These are phyloP conservation scores for Antitype chi DNA, from an alignment of 2,888 invertebrate species.

Conservation along the genomic window DNA sequence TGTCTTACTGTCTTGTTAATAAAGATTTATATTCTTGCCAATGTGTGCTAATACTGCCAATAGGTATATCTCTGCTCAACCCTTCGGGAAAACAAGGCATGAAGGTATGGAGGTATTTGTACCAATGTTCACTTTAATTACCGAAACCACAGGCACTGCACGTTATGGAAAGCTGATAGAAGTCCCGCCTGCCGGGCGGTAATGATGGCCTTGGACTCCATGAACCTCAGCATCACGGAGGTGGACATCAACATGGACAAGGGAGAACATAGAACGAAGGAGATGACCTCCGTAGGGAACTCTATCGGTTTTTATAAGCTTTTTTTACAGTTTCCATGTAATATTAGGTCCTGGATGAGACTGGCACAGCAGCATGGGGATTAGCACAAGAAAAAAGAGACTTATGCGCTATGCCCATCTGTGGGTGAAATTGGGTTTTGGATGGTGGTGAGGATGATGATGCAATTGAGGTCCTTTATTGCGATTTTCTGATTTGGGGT, in stretches of 20 bases:
- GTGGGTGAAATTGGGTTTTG: neutral
- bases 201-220: constrained; percentile 83
- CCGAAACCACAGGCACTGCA: constrained; percentile 73
- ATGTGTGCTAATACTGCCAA: neutral
- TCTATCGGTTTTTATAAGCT: neutral
- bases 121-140: neutral
- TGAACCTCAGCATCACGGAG: constrained; percentile 81
- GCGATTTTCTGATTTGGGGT: neutral
- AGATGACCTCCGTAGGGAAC: constrained; percentile 71
- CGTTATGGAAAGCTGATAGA: constrained; percentile 82
- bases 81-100: too few species aligned
- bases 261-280: constrained; percentile 76
- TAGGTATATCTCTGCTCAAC: too few species aligned
- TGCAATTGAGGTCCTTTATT: neutral
- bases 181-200: constrained; percentile 84
- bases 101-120: neutral
- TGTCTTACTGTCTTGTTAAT: neutral
- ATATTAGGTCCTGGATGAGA: neutral
- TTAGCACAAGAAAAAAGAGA: neutral
- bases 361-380: neutral
- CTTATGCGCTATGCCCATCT: neutral
- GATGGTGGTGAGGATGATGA: neutral
- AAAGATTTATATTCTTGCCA: neutral
- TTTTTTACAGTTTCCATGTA: neutral
- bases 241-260: constrained; percentile 82